Percentiles rank a stretch among this genome's conserved stretches.
Conservation (phyloP, 2,888 invertebrate genomes). For the Netelia virgata region DNA sequence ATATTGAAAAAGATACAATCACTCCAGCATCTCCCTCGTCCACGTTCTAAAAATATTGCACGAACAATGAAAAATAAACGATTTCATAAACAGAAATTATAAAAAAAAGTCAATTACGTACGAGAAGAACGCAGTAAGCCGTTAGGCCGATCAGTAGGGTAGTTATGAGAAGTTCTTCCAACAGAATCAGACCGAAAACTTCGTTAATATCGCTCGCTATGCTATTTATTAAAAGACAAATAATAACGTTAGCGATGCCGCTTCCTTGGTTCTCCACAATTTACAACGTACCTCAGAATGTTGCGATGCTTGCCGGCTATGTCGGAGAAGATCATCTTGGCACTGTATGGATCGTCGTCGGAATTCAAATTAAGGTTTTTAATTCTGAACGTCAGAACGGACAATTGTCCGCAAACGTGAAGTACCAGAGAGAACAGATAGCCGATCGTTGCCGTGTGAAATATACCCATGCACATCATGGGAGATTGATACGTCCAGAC, state of each 20-base stretch:
- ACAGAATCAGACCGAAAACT: slow-evolving; percentile 40
- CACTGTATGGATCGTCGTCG: not conserved
- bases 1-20: slow-evolving; percentile 53
- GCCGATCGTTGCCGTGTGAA: slow-evolving; percentile 56
- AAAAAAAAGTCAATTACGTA: slow-evolving; percentile 14
- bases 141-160: slow-evolving; percentile 63
- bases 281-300: slow-evolving; percentile 37
- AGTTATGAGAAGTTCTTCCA: slow-evolving; percentile 55
- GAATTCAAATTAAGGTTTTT: slow-evolving; percentile 36
- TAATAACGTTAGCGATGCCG: no score
- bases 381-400: slow-evolving; percentile 56
- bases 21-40: slow-evolving; percentile 39
- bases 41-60: slow-evolving; percentile 43
- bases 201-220: slow-evolving; percentile 44
- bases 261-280: not conserved
- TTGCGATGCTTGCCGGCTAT: slow-evolving; percentile 40
- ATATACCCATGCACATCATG: slow-evolving; percentile 61
- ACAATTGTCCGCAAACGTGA: slow-evolving; percentile 60
- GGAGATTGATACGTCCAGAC: slow-evolving; percentile 59
- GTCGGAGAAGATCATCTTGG: slow-evolving; percentile 40
- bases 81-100: not conserved
- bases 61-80: not conserved
- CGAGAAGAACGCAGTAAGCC: slow-evolving; percentile 55
- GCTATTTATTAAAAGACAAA: not conserved
- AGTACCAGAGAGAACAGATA: slow-evolving; percentile 58